Conservation (phyloP, 2,797 vertebrate genomes). For the Rhinoraja longicauda region DNA sequence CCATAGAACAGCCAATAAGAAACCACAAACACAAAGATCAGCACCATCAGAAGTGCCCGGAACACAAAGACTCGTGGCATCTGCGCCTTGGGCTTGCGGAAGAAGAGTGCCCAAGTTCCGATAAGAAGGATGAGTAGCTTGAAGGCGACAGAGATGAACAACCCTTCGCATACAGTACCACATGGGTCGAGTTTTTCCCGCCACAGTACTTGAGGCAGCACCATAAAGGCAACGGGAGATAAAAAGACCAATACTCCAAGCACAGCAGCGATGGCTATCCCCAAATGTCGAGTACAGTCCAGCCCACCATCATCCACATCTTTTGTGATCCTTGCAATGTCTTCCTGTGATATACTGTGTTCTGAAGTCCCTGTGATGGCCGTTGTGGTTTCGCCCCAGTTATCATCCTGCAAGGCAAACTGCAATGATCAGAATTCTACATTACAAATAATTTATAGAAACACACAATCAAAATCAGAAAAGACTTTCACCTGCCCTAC, state of each 20-base stretch:
- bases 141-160: slow-evolving; percentile 91
- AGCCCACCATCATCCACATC: slow-evolving; percentile 71
- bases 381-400: slow-evolving; percentile 96
- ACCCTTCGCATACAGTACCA: slow-evolving; percentile 87
- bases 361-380: slow-evolving; percentile 93
- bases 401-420: slow-evolving; percentile 74
- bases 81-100: slow-evolving; percentile 70
- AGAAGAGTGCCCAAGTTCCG: slow-evolving; percentile 90
- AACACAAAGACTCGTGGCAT: slow-evolving; percentile 82
- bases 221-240: slow-evolving; percentile 84
- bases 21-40: slow-evolving; percentile 83
- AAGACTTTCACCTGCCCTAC: not conserved
- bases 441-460: not conserved
- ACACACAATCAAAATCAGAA: not conserved
- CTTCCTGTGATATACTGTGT: slow-evolving; percentile 90
- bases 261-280: slow-evolving; percentile 65
- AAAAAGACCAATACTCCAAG: slow-evolving; percentile 78
- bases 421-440: not conserved
- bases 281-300: slow-evolving; percentile 73
- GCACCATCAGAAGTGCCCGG: slow-evolving; percentile 78
- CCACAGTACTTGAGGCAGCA: slow-evolving; percentile 83
- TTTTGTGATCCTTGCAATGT: slow-evolving; percentile 81
- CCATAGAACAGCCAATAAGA: slow-evolving; percentile 98
- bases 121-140: slow-evolving; percentile 90
- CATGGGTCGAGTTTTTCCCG: slow-evolving; percentile 76